Evolutionary conservation across 2,888 invertebrate genomes (phyloP).

Genomic region (Chrysotoxum bicinctum): DNA sequence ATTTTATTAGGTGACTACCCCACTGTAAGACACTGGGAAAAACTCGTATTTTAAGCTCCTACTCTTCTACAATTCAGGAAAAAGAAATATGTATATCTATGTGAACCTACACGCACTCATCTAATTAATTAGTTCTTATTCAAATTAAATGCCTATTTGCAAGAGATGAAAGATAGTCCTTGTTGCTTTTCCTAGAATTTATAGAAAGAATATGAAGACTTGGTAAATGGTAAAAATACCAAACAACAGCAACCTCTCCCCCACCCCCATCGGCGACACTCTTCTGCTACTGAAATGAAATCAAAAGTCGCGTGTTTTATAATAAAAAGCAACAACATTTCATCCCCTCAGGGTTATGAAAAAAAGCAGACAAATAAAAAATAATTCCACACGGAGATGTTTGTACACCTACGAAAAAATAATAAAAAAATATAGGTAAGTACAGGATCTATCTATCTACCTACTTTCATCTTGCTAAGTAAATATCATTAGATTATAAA

Average conservation of each 20-base stretch:
- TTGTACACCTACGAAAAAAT: constrained; percentile 21
- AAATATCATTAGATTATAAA: constrained; percentile 70
- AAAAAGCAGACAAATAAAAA: constrained; percentile 35
- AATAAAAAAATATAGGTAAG: constrained; percentile 1
- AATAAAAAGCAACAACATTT: constrained; percentile 29
- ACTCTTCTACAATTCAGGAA: background rate
- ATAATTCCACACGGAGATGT: constrained; percentile 32
- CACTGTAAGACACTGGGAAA: background rate
- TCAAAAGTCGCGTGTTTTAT: constrained; percentile 62
- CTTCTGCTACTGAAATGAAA: constrained; percentile 37
- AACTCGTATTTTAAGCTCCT: background rate
- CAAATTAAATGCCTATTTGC: constrained; percentile 73
- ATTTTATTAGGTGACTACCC: background rate
- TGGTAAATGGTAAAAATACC: constrained; percentile 14
- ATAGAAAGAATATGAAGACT: constrained; percentile 23
- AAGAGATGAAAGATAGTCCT: constrained; percentile 71
- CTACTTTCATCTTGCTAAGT: constrained; percentile 67
- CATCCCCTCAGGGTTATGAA: background rate
- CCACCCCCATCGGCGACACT: too few species aligned
- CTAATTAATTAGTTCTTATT: constrained; percentile 72
- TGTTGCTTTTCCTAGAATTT: constrained; percentile 48
- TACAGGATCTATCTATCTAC: constrained; percentile 16
- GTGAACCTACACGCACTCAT: constrained; percentile 50
- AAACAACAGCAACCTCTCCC: background rate
- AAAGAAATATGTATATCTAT: background rate